phyloP scores from a whole-genome alignment of 2,888 invertebrate species.

The Ptycholaimellus sp. region DNA sequence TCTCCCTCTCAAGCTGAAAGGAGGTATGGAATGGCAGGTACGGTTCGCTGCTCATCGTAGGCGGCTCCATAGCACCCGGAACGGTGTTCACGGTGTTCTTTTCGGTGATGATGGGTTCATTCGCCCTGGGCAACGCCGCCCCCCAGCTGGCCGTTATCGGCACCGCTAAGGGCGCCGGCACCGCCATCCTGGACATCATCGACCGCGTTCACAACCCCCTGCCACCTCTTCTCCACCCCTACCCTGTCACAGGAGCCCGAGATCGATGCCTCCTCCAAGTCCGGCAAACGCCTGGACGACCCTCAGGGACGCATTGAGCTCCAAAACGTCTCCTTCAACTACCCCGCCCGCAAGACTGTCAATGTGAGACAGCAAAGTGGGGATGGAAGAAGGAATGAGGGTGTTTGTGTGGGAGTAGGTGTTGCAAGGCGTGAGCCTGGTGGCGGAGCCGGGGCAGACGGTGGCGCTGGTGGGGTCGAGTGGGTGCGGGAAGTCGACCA shows the following conservation, averaged over 20 bases:
- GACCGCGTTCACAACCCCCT: no score
- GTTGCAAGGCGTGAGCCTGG: constrained; percentile 11
- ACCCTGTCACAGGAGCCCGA: constrained; percentile 15
- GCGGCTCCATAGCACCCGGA: constrained; percentile 6
- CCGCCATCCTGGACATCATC: constrained; percentile 32
- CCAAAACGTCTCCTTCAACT: constrained; percentile 24
- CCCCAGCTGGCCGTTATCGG: constrained; percentile 57
- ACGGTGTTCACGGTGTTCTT: constrained; percentile 21
- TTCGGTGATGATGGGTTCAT: constrained; percentile 29
- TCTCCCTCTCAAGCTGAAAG: constrained; percentile 11
- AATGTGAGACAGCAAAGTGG: constrained; percentile 11
- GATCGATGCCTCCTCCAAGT: constrained; percentile 14
- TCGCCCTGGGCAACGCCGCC: constrained; percentile 47
- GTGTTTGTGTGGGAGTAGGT: no score
- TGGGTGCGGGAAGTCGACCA: constrained; percentile 16
- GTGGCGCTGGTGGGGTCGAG: constrained; percentile 17
- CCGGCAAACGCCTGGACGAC: constrained; percentile 25
- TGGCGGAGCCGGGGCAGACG: constrained; percentile 15
- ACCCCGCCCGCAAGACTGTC: constrained; percentile 25
- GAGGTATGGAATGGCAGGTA: no score
- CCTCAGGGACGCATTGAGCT: constrained; percentile 27
- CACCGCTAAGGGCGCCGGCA: constrained; percentile 49
- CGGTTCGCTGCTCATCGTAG: no score
- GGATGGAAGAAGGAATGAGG: no score
- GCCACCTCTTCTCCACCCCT: no score